phyloP scores from a whole-genome alignment of 2,797 vertebrate species.

The Microtus agrestis region DNA sequence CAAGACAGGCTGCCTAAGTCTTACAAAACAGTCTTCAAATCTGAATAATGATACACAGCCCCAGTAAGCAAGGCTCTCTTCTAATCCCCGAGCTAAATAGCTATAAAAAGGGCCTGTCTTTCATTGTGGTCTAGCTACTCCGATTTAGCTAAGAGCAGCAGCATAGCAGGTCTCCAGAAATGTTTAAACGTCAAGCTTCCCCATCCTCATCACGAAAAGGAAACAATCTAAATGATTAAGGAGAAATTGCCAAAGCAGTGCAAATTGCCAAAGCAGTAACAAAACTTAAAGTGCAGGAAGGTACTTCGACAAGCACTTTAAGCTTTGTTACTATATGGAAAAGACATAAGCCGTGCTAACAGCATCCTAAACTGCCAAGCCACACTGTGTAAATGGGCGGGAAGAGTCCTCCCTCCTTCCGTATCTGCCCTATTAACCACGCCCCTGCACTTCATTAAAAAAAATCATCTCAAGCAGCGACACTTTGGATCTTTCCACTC shows the following conservation, averaged over 20 bases:
- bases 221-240: neutral
- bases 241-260: neutral
- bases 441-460: too few relatives aligned
- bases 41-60: neutral
- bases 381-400: neutral
- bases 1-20: neutral
- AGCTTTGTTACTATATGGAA: neutral
- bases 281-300: neutral
- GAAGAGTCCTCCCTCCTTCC: neutral
- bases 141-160: neutral
- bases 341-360: neutral
- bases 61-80: neutral
- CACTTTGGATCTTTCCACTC: neutral
- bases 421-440: neutral
- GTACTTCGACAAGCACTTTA: neutral
- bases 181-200: neutral
- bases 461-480: neutral
- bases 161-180: neutral
- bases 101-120: neutral
- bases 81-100: neutral
- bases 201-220: constrained; percentile 38
- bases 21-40: neutral
- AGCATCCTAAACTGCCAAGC: neutral
- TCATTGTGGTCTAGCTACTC: neutral
- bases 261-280: too few relatives aligned